Percentiles rank a stretch among this genome's conserved stretches.
These are phyloP conservation scores for Acanthosoma haemorrhoidale DNA, from an alignment of 2,888 invertebrate species.

Conservation along the genomic window DNA sequence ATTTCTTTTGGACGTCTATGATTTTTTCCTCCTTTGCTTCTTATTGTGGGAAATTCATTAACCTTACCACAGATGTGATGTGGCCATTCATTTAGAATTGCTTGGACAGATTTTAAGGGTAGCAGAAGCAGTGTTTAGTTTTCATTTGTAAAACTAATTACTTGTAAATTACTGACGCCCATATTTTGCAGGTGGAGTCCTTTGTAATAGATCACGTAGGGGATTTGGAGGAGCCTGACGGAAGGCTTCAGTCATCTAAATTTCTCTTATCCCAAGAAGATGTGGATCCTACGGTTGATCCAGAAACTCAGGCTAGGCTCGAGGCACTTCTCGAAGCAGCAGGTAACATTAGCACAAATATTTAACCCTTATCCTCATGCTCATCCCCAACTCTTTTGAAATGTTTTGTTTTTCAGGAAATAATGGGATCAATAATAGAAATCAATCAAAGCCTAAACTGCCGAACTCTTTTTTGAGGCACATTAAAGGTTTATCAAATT, in stretches of 20 bases:
- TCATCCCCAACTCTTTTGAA: constrained; percentile 10
- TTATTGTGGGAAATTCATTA: not conserved
- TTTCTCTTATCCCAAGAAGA: constrained; percentile 57
- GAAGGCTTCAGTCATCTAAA: constrained; percentile 57
- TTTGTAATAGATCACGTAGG: constrained; percentile 63
- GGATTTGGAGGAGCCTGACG: constrained; percentile 60
- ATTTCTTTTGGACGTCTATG: not conserved
- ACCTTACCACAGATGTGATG: not conserved
- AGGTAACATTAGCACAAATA: constrained; percentile 48
- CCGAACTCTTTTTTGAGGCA: constrained; percentile 17
- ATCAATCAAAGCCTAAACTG: constrained; percentile 19
- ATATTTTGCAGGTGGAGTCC: constrained; percentile 58
- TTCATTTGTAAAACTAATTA: not conserved
- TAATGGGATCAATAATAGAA: constrained; percentile 20
- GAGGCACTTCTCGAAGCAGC: constrained; percentile 93
- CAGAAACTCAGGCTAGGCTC: constrained; percentile 82
- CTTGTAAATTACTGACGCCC: not conserved
- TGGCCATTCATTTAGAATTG: not conserved
- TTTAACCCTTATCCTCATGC: not conserved
- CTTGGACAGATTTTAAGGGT: not conserved
- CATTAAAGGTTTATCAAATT: constrained; percentile 19
- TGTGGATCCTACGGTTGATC: constrained; percentile 66
- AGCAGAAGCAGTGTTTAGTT: not conserved
- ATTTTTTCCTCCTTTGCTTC: not conserved
- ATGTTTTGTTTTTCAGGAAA: constrained; percentile 12